A percentile compares a stretch with the other conserved stretches of the same genome.
These are phyloP conservation scores for Camponotus floridanus DNA, from an alignment of 1,140 invertebrate genomes.

Conservation along the genomic window DNA sequence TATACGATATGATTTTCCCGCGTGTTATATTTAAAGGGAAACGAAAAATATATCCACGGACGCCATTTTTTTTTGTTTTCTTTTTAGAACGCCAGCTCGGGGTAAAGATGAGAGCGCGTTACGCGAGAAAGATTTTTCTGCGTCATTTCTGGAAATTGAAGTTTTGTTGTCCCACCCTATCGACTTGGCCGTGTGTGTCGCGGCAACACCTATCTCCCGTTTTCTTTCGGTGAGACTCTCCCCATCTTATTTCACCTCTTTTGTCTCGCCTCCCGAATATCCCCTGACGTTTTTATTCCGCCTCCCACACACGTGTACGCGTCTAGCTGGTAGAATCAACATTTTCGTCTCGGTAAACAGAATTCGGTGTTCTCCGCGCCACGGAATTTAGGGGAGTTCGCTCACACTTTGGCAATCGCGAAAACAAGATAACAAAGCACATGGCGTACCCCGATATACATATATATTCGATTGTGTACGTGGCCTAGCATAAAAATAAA, in stretches of 20 bases:
- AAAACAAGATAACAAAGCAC: neutral
- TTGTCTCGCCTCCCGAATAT: conserved; percentile 51
- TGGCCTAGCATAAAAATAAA: neutral
- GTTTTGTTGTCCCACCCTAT: conserved; percentile 79
- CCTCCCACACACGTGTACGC: neutral
- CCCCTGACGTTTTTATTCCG: conserved; percentile 50
- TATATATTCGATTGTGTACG: neutral
- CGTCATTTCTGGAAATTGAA: conserved; percentile 82
- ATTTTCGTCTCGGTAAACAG: conserved; percentile 34
- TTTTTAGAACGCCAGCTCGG: conserved; percentile 18
- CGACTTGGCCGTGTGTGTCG: conserved; percentile 47
- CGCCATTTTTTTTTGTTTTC: conserved; percentile 29
- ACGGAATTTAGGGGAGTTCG: conserved; percentile 27
- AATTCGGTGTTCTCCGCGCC: conserved; percentile 7
- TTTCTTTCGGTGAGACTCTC: conserved; percentile 30
- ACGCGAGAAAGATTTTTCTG: conserved; percentile 80
- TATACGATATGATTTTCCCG: no score
- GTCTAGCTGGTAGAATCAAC: conserved; percentile 23
- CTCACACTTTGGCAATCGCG: neutral
- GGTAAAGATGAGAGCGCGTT: conserved; percentile 36
- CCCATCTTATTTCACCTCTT: conserved; percentile 60
- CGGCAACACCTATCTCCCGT: conserved; percentile 14
- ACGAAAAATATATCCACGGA: neutral
- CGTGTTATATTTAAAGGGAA: conserved; percentile 10
- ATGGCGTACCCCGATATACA: no score